Conservation (phyloP, 2,888 invertebrate species). For the Drosophila birchii region DNA sequence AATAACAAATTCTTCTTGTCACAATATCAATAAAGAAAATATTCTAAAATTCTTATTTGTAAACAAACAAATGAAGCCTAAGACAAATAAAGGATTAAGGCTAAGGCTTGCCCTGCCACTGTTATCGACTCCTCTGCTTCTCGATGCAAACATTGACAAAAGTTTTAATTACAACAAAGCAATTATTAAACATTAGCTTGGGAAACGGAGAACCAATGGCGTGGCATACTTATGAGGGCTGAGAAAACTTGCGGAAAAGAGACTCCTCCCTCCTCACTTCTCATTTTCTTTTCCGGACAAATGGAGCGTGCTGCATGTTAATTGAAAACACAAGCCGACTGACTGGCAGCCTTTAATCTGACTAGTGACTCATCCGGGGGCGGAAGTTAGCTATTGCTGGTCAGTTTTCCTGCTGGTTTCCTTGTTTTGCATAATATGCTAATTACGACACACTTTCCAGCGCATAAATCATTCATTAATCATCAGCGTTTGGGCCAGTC, state of each 20-base stretch:
- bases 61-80: not conserved
- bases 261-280: not conserved
- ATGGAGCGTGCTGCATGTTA: conserved; percentile 60
- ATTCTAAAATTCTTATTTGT: not conserved
- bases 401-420: conserved; percentile 41
- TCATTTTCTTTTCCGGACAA: conserved; percentile 35
- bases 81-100: not conserved
- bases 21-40: not conserved
- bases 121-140: conserved; percentile 9
- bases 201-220: conserved; percentile 35
- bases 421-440: conserved; percentile 69
- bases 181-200: conserved; percentile 57
- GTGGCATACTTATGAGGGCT: conserved; percentile 61
- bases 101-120: too few species aligned
- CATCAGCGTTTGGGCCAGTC: conserved; percentile 24
- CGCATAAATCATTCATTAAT: conserved; percentile 66
- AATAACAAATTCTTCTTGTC: not conserved
- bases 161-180: conserved; percentile 72
- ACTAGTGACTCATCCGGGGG: conserved; percentile 18
- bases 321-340: conserved; percentile 49
- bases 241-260: not conserved
- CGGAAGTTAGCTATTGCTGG: conserved; percentile 9
- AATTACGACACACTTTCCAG: conserved; percentile 57
- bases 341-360: conserved; percentile 47
- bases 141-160: conserved; percentile 66